These are phyloP conservation scores for Lepus americanus DNA, from an alignment of 2,113 vertebrate genomes.

Conservation along the genomic window DNA sequence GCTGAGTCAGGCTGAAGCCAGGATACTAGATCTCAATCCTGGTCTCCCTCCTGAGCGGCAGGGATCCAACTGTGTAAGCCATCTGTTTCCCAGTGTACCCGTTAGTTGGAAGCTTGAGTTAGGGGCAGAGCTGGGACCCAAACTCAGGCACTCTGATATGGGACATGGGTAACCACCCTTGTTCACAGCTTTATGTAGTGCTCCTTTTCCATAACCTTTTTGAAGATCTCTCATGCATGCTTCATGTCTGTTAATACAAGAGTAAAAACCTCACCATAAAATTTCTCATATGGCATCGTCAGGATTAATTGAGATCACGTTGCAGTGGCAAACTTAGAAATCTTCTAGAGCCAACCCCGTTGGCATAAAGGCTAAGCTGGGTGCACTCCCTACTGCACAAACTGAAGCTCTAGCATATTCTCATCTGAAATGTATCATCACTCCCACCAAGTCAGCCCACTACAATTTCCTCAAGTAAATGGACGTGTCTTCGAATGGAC, in stretches of 20 bases:
- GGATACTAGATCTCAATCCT: too few relatives aligned
- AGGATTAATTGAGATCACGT: not conserved
- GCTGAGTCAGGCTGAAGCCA: too few relatives aligned
- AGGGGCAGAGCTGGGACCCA: too few relatives aligned
- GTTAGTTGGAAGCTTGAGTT: too few relatives aligned
- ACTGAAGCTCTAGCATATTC: not conserved
- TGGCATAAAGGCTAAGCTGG: not conserved
- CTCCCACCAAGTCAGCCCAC: not conserved
- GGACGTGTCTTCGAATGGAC: not conserved
- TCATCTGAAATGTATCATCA: not conserved
- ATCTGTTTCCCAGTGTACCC: too few relatives aligned
- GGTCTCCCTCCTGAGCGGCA: too few relatives aligned
- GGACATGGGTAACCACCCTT: too few relatives aligned
- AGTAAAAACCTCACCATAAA: not conserved
- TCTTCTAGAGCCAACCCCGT: not conserved
- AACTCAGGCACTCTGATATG: too few relatives aligned
- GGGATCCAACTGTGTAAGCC: too few relatives aligned
- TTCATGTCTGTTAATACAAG: not conserved
- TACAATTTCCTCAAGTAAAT: slow-evolving; percentile 1
- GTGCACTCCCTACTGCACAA: not conserved
- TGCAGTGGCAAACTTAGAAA: not conserved
- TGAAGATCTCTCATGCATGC: not conserved
- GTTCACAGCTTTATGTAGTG: too few relatives aligned
- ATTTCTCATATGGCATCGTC: not conserved
- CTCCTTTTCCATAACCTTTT: too few relatives aligned